phyloP scores from a whole-genome alignment of 2,797 vertebrate genomes.

The Momotus momota region DNA sequence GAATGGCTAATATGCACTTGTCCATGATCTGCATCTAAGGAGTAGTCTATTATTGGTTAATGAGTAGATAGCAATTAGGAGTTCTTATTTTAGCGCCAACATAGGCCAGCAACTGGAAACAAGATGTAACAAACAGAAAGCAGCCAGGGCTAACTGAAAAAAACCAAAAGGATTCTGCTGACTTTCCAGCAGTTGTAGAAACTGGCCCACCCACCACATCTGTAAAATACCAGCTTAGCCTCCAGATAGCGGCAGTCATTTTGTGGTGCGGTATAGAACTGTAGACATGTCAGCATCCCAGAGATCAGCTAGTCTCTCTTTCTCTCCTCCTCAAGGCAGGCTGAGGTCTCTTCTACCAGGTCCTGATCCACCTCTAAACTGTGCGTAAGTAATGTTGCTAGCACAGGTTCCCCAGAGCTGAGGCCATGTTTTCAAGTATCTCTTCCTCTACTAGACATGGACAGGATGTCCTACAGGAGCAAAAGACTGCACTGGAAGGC shows the following conservation, averaged over 20 bases:
- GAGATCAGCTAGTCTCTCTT: background rate
- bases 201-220: fast-evolving
- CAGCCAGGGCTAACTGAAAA: background rate
- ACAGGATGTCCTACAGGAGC: background rate
- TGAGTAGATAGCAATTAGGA: slow-evolving; percentile 10
- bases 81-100: background rate
- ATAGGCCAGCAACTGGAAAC: background rate
- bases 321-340: background rate
- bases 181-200: background rate
- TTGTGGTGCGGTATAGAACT: fast-evolving
- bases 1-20: background rate
- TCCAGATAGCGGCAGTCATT: background rate
- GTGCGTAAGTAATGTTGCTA: background rate
- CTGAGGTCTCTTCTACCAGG: background rate
- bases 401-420: background rate
- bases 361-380: background rate
- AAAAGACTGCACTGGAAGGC: background rate
- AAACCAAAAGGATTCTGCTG: background rate
- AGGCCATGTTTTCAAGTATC: background rate
- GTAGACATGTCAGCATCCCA: background rate
- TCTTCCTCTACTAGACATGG: background rate
- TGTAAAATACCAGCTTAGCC: background rate
- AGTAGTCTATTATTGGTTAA: slow-evolving; percentile 27
- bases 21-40: background rate
- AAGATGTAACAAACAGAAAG: background rate